Percentiles rank a stretch among this genome's conserved stretches.
These are phyloP conservation scores for Xenus cinereus DNA, from an alignment of 2,113 vertebrate genomes.

Conservation along the genomic window DNA sequence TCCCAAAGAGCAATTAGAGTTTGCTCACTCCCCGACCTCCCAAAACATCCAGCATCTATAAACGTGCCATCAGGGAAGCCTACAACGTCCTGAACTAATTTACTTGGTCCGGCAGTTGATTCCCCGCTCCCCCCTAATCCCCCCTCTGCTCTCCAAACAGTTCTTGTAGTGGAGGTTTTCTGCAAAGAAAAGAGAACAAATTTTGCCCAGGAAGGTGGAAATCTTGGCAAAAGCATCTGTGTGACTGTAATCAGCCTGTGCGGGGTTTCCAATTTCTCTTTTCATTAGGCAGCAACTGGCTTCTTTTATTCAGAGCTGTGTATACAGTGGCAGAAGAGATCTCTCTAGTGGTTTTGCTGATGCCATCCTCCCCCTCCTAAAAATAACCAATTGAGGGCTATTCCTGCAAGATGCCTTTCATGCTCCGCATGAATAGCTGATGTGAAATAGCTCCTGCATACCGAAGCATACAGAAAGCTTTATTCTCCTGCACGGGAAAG, in stretches of 20 bases:
- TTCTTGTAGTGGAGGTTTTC: background rate
- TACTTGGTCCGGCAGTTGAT: background rate
- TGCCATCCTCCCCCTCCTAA: background rate
- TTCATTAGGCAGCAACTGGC: background rate
- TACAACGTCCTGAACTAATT: background rate
- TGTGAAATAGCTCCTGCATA: background rate
- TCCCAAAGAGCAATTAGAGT: background rate
- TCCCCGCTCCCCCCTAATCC: fast-evolving
- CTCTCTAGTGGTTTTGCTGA: background rate
- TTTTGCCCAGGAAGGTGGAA: background rate
- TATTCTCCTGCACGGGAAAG: background rate
- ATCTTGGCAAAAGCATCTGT: background rate
- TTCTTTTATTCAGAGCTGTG: background rate
- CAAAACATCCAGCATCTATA: background rate
- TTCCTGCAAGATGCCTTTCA: slow-evolving; percentile 20
- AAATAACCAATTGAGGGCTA: background rate
- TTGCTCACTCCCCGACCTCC: background rate
- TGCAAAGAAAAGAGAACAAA: background rate
- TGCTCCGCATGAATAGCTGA: background rate
- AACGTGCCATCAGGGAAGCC: background rate
- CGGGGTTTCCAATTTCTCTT: background rate
- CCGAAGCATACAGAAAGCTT: background rate
- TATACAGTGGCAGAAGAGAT: background rate
- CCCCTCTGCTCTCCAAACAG: background rate
- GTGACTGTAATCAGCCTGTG: background rate